Conservation (phyloP, 2,888 invertebrate species). For the Coelopa pilipes region DNA sequence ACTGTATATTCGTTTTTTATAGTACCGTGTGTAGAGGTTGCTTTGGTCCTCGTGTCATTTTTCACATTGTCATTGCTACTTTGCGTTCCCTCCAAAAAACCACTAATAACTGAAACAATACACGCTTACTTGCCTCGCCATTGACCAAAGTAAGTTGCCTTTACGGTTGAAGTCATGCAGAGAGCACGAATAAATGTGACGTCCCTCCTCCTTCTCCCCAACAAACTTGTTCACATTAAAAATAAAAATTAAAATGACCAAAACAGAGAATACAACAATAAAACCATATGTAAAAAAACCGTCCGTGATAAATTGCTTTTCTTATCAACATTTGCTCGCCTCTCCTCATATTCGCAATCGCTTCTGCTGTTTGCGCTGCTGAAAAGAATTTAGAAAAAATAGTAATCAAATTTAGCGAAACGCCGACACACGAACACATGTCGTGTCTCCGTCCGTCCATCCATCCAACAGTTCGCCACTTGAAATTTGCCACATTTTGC, state of each 20-base stretch:
- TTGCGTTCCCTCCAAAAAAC: not conserved
- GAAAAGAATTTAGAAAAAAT: not conserved
- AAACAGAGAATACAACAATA: too few species aligned
- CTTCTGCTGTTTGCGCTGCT: too few species aligned
- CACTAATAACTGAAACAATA: not conserved
- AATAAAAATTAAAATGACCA: too few species aligned
- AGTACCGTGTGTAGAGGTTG: constrained; percentile 14
- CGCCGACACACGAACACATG: not conserved
- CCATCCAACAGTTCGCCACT: not conserved
- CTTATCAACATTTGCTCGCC: too few species aligned
- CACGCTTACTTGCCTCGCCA: not conserved
- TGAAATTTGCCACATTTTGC: constrained; percentile 5
- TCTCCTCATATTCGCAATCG: too few species aligned
- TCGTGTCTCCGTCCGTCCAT: not conserved
- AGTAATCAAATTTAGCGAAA: constrained; percentile 6
- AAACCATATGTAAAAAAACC: too few species aligned
- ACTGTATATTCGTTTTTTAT: constrained; percentile 40
- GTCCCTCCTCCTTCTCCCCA: too few species aligned
- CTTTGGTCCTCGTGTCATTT: too few species aligned
- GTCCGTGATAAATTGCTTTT: too few species aligned
- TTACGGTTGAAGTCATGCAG: constrained; percentile 31
- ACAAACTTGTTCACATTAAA: not conserved
- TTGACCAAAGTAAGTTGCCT: not conserved
- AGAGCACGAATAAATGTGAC: not conserved
- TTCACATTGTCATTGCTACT: too few species aligned